Evolutionary conservation across 2,113 vertebrate genomes (phyloP).

Genomic region (Rhea americana): DNA sequence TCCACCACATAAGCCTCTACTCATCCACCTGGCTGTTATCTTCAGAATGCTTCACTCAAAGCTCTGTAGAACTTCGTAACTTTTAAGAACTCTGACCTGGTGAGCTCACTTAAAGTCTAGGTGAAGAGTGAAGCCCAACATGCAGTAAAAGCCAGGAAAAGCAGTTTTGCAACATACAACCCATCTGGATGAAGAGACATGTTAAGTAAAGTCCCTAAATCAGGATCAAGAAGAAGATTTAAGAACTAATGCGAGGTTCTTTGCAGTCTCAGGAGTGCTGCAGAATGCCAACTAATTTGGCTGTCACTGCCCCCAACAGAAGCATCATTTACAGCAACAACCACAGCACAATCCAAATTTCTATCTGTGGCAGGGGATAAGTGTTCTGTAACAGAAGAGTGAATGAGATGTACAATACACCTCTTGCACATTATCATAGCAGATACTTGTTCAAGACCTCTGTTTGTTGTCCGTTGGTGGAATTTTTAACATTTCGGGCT

Average conservation of each 20-base stretch:
- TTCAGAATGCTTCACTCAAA: background rate
- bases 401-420: background rate
- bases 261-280: rapidly evolving
- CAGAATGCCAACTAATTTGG: background rate
- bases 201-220: background rate
- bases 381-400: background rate
- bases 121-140: background rate
- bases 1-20: background rate
- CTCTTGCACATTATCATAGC: background rate
- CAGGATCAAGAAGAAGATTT: background rate
- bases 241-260: background rate
- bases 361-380: background rate
- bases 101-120: background rate
- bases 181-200: background rate
- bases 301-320: background rate
- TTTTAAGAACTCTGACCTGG: background rate
- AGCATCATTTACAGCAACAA: background rate
- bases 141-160: background rate
- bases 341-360: background rate
- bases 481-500: background rate
- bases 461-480: background rate
- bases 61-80: background rate
- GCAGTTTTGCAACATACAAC: background rate
- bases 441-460: background rate
- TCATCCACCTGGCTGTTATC: background rate